A percentile compares a stretch with the other conserved stretches of the same genome.
Evolutionary conservation across 2,888 invertebrate genomes (phyloP).

Genomic region (Sarcophaga rosellei): DNA sequence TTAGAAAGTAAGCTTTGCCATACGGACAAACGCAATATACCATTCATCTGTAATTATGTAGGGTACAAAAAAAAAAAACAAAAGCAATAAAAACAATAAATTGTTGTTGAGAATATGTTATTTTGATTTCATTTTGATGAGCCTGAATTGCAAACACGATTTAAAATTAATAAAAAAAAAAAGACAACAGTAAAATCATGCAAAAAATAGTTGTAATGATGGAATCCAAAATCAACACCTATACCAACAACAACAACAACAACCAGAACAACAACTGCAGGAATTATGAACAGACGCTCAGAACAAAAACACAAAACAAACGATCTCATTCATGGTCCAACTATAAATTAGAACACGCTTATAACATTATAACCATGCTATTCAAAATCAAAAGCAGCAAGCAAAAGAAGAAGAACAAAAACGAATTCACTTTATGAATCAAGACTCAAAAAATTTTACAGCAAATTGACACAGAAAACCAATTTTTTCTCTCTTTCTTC

Average conservation of each 20-base stretch:
- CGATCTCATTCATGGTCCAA: slow-evolving; percentile 1
- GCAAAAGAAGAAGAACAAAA: background rate
- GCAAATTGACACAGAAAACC: slow-evolving; percentile 62
- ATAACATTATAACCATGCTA: slow-evolving; percentile 24
- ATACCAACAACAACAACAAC: slow-evolving; percentile 46
- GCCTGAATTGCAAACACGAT: slow-evolving; percentile 59
- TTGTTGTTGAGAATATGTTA: background rate
- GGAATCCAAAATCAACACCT: slow-evolving; percentile 55
- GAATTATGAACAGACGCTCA: slow-evolving; percentile 48
- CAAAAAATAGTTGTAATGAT: slow-evolving; percentile 51
- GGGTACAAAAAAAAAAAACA: background rate
- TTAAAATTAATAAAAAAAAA: slow-evolving; percentile 38
- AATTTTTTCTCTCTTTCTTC: background rate
- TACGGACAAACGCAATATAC: too few relatives aligned
- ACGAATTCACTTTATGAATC: slow-evolving; percentile 16
- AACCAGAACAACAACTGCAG: slow-evolving; percentile 37
- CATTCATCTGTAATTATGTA: too few relatives aligned
- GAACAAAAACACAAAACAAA: slow-evolving; percentile 7
- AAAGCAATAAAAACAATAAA: background rate
- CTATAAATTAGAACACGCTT: slow-evolving; percentile 41
- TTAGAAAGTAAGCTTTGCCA: too few relatives aligned
- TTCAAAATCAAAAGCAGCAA: background rate
- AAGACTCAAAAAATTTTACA: slow-evolving; percentile 16
- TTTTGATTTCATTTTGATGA: slow-evolving; percentile 62
- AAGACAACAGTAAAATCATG: background rate